These are phyloP conservation scores for Podarcis muralis DNA, from an alignment of 2,113 vertebrate species.

Conservation along the genomic window DNA sequence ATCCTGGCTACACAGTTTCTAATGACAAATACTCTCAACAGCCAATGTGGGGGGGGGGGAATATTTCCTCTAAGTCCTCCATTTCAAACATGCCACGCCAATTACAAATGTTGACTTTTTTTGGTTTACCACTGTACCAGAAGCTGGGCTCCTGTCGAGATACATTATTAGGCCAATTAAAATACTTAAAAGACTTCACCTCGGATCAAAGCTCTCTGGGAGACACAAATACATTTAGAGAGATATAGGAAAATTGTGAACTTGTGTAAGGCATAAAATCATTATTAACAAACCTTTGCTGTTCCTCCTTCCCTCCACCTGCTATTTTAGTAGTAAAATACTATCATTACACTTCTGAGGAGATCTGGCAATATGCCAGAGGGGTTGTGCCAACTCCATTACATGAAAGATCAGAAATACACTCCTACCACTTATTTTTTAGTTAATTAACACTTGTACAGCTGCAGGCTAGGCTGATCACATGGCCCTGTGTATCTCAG, in stretches of 20 bases:
- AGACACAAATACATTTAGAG: background rate
- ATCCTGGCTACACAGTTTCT: background rate
- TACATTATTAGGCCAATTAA: background rate
- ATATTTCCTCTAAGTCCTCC: background rate
- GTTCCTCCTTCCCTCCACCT: constrained; percentile 15
- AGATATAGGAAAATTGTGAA: background rate
- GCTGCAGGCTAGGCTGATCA: background rate
- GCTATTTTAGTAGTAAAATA: constrained; percentile 25
- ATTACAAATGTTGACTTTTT: background rate
- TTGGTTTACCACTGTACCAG: background rate
- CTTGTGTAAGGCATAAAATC: constrained; percentile 10
- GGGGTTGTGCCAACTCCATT: constrained; percentile 4
- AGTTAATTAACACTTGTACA: constrained; percentile 36
- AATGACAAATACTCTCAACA: background rate
- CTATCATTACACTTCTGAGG: background rate
- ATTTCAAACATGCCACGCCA: background rate
- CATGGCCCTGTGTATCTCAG: background rate
- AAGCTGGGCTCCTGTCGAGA: background rate
- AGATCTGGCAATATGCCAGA: constrained; percentile 2
- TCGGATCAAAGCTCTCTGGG: background rate
- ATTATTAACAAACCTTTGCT: background rate
- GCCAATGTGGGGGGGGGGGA: background rate
- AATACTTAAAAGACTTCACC: background rate
- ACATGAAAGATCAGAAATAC: constrained; percentile 2
- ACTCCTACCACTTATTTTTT: constrained; percentile 4